phyloP scores from a whole-genome alignment of 1,140 invertebrate species.

The Elymnias hypermnestra region DNA sequence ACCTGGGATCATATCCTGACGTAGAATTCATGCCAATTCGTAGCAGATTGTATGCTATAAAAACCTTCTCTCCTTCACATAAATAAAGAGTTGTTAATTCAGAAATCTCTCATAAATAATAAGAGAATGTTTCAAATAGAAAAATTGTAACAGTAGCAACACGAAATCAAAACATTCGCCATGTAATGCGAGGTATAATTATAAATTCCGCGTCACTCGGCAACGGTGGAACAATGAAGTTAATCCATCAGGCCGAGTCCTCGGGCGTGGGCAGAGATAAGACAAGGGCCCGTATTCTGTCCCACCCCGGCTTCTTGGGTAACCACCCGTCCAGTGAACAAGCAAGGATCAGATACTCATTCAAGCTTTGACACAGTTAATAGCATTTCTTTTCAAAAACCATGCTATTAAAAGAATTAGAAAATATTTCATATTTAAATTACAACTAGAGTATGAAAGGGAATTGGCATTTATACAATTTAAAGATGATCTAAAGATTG shows the following conservation, averaged over 20 bases:
- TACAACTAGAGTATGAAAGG: no score
- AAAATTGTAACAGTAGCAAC: constrained; percentile 16
- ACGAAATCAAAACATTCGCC: constrained; percentile 26
- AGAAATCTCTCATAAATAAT: no score
- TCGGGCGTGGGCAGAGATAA: constrained; percentile 64
- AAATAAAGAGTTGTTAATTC: no score
- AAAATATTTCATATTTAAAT: not conserved
- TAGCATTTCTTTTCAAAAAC: no score
- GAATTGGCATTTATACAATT: no score
- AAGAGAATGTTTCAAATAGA: constrained; percentile 13
- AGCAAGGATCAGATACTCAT: not conserved
- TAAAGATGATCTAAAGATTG: no score
- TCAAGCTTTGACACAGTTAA: no score
- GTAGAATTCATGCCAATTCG: no score
- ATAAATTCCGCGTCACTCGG: constrained; percentile 69
- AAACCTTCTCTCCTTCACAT: no score
- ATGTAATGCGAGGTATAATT: constrained; percentile 53
- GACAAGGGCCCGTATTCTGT: constrained; percentile 57
- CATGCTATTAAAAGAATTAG: not conserved
- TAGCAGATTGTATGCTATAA: not conserved
- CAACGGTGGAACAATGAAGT: constrained; percentile 71
- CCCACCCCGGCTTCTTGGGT: constrained; percentile 53
- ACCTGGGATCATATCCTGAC: no score
- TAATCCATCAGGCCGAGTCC: constrained; percentile 71
- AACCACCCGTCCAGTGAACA: constrained; percentile 40